Conservation (phyloP, 30 jellyfish, hydroid and myxozoan genomes). For the Aurelia sp. region DNA sequence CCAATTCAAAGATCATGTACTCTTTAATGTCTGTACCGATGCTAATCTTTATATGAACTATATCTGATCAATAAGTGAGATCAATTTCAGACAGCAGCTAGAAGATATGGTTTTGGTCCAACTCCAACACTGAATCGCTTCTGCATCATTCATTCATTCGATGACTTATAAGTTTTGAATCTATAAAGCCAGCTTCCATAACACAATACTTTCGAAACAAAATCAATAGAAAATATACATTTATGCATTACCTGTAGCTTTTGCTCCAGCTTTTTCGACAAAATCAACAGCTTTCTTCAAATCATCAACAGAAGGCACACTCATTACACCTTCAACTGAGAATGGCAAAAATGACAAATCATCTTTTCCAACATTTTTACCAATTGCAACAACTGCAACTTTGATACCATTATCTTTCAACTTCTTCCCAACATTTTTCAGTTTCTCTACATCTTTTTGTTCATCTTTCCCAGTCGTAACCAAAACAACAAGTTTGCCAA, state of each 20-base stretch:
- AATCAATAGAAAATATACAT: background rate
- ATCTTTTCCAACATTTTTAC: background rate
- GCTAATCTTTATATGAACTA: no score
- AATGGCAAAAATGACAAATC: background rate
- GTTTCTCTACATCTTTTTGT: background rate
- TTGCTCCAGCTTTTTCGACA: conserved; percentile 23
- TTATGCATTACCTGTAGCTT: conserved; percentile 15
- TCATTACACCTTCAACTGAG: background rate
- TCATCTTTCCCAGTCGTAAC: conserved; percentile 42
- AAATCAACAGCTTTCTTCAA: conserved; percentile 37
- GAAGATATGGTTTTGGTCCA: no score
- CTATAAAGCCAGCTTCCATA: no score
- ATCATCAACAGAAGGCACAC: background rate
- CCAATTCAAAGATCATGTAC: no score
- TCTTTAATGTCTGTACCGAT: no score
- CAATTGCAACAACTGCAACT: conserved; percentile 61
- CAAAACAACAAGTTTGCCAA: conserved; percentile 53
- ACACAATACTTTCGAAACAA: no score
- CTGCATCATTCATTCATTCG: no score
- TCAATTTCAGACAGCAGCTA: no score
- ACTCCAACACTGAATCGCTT: no score
- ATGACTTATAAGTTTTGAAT: no score
- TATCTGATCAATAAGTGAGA: no score
- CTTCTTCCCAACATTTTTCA: conserved; percentile 19
- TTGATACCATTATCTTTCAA: conserved; percentile 65